These are phyloP conservation scores for Ellobius talpinus DNA, from an alignment of 2,113 vertebrate genomes.

Conservation along the genomic window DNA sequence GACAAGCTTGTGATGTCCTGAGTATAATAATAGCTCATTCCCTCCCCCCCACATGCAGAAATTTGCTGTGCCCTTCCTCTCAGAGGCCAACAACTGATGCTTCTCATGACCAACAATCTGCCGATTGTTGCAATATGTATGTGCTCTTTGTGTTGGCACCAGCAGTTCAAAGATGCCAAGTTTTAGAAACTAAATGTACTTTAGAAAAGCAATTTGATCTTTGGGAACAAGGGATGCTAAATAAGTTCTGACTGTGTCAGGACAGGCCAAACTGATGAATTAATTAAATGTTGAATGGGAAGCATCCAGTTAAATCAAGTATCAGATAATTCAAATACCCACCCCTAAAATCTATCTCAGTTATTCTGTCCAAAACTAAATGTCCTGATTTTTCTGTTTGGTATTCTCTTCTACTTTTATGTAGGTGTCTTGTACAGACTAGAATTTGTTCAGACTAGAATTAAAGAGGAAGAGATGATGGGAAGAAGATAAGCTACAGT, in stretches of 20 bases:
- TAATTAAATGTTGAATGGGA: slow-evolving; percentile 63
- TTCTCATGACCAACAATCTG: slow-evolving; percentile 75
- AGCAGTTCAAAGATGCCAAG: slow-evolving; percentile 74
- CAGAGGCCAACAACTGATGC: slow-evolving; percentile 72
- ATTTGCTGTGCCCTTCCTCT: slow-evolving; percentile 79
- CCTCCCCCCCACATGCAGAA: slow-evolving; percentile 74
- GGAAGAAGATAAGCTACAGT: not conserved
- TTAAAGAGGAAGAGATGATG: slow-evolving; percentile 25
- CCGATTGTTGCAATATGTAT: slow-evolving; percentile 80
- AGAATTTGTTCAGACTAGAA: slow-evolving; percentile 36
- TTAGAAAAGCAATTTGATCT: slow-evolving; percentile 79
- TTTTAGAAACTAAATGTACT: slow-evolving; percentile 79
- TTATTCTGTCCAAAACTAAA: slow-evolving; percentile 52
- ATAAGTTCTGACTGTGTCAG: slow-evolving; percentile 68
- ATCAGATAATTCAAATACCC: slow-evolving; percentile 53
- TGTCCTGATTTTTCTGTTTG: slow-evolving; percentile 19
- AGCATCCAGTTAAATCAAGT: slow-evolving; percentile 66
- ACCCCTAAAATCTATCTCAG: slow-evolving; percentile 1
- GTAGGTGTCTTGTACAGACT: not conserved
- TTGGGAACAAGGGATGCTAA: slow-evolving; percentile 70
- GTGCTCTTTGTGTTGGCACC: slow-evolving; percentile 79
- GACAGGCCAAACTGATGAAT: slow-evolving; percentile 63
- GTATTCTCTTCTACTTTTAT: slow-evolving; percentile 17
- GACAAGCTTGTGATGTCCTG: slow-evolving; percentile 64
- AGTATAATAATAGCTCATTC: slow-evolving; percentile 79